Evolutionary conservation across 1,140 invertebrate genomes (phyloP).

Genomic region (Helicoverpa armigera): DNA sequence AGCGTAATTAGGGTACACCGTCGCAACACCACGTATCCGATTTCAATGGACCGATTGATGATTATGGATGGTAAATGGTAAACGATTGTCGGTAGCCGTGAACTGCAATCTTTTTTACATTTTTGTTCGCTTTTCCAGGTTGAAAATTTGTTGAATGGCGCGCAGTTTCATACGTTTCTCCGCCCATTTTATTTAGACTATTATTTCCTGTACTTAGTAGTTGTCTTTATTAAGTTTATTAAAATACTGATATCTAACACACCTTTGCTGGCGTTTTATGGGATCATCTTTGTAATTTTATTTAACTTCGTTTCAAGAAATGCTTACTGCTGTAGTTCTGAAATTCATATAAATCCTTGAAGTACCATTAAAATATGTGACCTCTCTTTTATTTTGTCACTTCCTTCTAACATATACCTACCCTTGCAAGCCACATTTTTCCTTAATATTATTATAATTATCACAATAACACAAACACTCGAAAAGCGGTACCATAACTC

Average conservation of each 20-base stretch:
- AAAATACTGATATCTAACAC: no score
- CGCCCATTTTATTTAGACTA: neutral
- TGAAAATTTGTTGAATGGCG: constrained; percentile 38
- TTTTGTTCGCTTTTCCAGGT: constrained; percentile 35
- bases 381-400: no score
- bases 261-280: no score
- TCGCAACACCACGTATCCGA: constrained; percentile 62
- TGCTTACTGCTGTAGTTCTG: no score
- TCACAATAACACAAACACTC: constrained; percentile 39
- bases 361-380: no score
- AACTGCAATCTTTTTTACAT: constrained; percentile 46
- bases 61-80: constrained; percentile 66
- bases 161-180: constrained; percentile 34
- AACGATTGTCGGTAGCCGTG: constrained; percentile 52
- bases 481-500: constrained; percentile 64
- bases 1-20: constrained; percentile 63
- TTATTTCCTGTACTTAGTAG: neutral
- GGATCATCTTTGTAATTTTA: no score
- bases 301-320: no score
- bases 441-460: constrained; percentile 24
- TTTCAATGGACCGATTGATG: constrained; percentile 74
- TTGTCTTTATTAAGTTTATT: no score
- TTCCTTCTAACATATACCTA: neutral
- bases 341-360: no score
- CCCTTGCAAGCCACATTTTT: no score